phyloP scores from a whole-genome alignment of 2,888 invertebrate species.

The Hecatera dysodea region DNA sequence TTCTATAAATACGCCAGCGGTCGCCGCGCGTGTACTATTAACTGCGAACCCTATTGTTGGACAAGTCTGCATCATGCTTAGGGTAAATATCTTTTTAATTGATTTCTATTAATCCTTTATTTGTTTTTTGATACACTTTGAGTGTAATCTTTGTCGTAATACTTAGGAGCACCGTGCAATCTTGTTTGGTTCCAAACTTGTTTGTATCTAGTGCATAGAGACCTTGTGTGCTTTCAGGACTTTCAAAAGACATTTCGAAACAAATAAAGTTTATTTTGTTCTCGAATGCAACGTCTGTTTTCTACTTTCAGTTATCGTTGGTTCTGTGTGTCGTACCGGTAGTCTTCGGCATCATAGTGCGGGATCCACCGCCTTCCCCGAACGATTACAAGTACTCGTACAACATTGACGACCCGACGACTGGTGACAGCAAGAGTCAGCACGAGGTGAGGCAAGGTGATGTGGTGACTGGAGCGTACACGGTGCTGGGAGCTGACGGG shows the following conservation, averaged over 20 bases:
- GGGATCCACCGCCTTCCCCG: slow-evolving; percentile 80
- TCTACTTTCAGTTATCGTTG: slow-evolving; percentile 69
- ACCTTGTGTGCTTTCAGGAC: slow-evolving; percentile 20
- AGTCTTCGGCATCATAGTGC: slow-evolving; percentile 80
- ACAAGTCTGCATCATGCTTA: slow-evolving; percentile 76
- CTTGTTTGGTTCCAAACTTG: slow-evolving; percentile 20
- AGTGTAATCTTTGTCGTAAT: slow-evolving; percentile 10
- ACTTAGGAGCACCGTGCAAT: background rate
- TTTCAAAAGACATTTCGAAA: slow-evolving; percentile 29
- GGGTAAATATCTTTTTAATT: slow-evolving; percentile 73
- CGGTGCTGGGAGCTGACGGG: slow-evolving; percentile 86
- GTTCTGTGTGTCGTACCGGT: slow-evolving; percentile 71
- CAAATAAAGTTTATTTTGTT: background rate
- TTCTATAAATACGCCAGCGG: slow-evolving; percentile 83
- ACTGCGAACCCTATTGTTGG: slow-evolving; percentile 77
- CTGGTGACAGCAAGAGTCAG: slow-evolving; percentile 86
- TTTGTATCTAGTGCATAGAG: slow-evolving; percentile 29
- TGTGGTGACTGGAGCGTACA: slow-evolving; percentile 84
- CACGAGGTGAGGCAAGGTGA: slow-evolving; percentile 84
- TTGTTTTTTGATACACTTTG: slow-evolving; percentile 16
- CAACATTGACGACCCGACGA: slow-evolving; percentile 89
- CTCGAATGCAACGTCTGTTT: slow-evolving; percentile 34
- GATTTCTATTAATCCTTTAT: slow-evolving; percentile 28
- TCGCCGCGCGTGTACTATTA: slow-evolving; percentile 73
- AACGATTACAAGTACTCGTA: slow-evolving; percentile 87